Evolutionary conservation across 2,888 invertebrate species (phyloP).

Genomic region (Cremastinae sp.): DNA sequence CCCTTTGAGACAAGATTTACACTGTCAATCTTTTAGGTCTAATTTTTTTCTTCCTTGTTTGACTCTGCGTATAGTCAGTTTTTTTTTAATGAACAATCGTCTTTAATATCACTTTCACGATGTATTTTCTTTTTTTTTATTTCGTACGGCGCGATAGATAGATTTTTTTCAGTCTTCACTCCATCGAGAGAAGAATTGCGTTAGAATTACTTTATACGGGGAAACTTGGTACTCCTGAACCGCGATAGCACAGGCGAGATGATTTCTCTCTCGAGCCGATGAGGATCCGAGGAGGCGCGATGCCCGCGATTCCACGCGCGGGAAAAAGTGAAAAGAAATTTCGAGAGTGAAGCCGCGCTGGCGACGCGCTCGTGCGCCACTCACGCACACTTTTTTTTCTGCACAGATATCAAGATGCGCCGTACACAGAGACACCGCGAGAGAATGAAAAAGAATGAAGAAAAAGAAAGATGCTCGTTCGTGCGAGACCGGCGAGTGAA

Average conservation of each 20-base stretch:
- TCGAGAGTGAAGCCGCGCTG: conserved; percentile 58
- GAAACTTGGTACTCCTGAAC: conserved; percentile 1
- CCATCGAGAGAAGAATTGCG: no score
- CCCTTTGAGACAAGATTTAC: no score
- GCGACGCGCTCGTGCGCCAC: conserved; percentile 18
- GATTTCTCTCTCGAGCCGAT: conserved; percentile 52
- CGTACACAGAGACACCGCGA: conserved; percentile 23
- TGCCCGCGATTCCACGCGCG: conserved; percentile 28
- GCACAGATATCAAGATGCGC: neutral
- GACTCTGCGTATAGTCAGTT: no score
- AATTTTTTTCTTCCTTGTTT: no score
- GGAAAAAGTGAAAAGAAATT: conserved; percentile 63
- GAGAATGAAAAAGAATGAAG: conserved; percentile 27
- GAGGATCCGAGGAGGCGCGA: conserved; percentile 20
- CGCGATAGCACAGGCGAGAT: conserved; percentile 17
- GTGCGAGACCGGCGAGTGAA: conserved; percentile 55
- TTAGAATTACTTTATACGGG: neutral
- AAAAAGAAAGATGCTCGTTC: conserved; percentile 35
- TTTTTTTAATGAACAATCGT: no score
- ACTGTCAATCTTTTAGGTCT: no score
- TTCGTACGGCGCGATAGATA: no score
- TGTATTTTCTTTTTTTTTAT: no score
- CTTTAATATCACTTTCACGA: no score
- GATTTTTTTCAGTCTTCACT: no score
- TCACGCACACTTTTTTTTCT: neutral